A percentile compares a stretch with the other conserved stretches of the same genome.
Conservation (phyloP, 2,797 vertebrate species). For the Sandelia bainsii region DNA sequence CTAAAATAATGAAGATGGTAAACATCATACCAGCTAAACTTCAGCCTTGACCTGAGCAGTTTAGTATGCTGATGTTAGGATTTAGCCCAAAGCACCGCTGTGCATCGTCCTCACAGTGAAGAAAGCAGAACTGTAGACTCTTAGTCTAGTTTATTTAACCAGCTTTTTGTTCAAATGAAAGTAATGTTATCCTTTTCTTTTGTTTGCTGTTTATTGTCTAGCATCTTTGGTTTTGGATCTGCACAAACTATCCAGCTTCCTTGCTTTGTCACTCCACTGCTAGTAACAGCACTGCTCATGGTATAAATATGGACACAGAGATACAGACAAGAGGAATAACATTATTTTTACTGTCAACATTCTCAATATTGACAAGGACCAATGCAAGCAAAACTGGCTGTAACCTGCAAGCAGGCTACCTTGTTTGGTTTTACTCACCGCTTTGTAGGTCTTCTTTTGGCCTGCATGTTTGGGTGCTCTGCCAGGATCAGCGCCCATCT, state of each 20-base stretch:
- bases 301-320: background rate
- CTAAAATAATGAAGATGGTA: no score
- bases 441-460: slow-evolving; percentile 99
- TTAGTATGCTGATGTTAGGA: no score
- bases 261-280: background rate
- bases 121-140: no score
- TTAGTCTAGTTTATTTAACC: no score
- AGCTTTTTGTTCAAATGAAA: no score
- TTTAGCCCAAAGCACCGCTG: no score
- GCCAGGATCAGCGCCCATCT: slow-evolving; percentile 94
- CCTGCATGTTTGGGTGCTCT: slow-evolving; percentile 96
- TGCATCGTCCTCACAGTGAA: no score
- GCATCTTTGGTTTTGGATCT: slow-evolving; percentile 11
- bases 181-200: background rate
- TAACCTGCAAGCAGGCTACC: background rate
- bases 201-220: slow-evolving; percentile 1
- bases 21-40: no score
- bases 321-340: background rate
- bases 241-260: background rate
- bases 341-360: slow-evolving; percentile 1
- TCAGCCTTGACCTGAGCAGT: no score
- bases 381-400: background rate
- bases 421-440: slow-evolving; percentile 84
- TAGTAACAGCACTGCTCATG: background rate
- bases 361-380: background rate